Base-by-base conservation (phyloP, 2,797 vertebrate genomes). In the Mycteria americana region DNA sequence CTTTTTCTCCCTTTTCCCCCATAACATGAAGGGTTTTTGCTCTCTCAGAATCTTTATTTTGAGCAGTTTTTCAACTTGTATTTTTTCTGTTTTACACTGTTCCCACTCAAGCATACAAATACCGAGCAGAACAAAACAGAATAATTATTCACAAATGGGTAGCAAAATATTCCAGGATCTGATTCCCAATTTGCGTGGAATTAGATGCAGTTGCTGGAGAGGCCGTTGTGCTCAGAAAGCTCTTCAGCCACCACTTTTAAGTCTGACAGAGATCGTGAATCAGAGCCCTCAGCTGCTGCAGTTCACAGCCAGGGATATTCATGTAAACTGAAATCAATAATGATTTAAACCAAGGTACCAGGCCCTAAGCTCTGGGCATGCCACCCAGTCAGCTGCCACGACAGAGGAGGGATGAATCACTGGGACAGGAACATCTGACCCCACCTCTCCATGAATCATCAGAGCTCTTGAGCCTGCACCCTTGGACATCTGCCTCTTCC, bases 311-410 rank as follows among this genome's bases (percentile, higher is more conserved):
- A 75, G 78, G 82, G 85, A 81, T 91, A 62, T 31, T 74, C 7
- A 2, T 37, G 81, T 80, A 96, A 97, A 91, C 91, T 54, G 82
- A 93, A 96, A 97, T 96, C 95, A 93, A 96, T 95, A 95, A 91
- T 92, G 94, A 95, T 95, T 96, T 93, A 96, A 91, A 62, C 37
- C 1, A 4, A 30, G 69, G 91, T 89, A 62, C 65, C 81, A 91
- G 77, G 57, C 78, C 91, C 87, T 81, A 72, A 39, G 76, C 75
- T 75, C 95, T 83, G 78, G 76, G 64, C 75, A 72, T 88, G 91
- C 87, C 93, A 97, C 89, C 70, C 70, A 79, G 70, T 56, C 0
- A 0, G 51, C 15, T 72, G 81, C 81, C 95, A 80, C 0, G 30
- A 62, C 53, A 75, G 50, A 81, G 57, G 9, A 63, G 39, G 64